phyloP scores from a whole-genome alignment of 53 echinoderm and acorn worm genomes.

The Zoroaster sp. region DNA sequence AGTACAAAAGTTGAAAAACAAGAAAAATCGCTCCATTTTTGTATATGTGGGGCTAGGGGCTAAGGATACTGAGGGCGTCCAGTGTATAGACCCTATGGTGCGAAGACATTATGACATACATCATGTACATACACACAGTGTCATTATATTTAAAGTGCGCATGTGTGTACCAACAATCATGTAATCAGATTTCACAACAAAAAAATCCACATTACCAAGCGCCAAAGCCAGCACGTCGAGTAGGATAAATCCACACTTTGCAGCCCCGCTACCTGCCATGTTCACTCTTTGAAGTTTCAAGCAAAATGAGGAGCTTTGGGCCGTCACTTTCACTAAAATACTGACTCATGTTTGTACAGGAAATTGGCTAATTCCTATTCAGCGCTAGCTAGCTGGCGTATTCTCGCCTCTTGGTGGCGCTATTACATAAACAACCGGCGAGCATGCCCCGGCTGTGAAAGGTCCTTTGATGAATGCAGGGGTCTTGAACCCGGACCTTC shows the following conservation, averaged over 20 bases:
- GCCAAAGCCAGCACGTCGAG: slow-evolving; percentile 41
- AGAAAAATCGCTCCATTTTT: too few species aligned
- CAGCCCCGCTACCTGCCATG: slow-evolving; percentile 58
- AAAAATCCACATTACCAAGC: slow-evolving; percentile 11
- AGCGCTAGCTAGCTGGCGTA: not conserved
- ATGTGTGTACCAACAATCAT: not conserved
- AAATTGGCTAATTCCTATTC: not conserved
- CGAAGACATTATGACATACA: too few species aligned
- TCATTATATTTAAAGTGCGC: not conserved
- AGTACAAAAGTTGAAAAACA: too few species aligned
- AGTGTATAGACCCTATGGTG: too few species aligned
- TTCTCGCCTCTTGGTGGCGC: not conserved
- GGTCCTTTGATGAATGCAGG: too few species aligned
- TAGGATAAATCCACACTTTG: slow-evolving; percentile 61
- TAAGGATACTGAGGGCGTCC: too few species aligned
- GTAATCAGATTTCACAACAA: too few species aligned
- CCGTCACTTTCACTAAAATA: not conserved
- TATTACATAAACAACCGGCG: too few species aligned
- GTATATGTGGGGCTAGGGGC: too few species aligned
- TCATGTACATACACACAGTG: too few species aligned
- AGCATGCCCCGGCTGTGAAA: too few species aligned
- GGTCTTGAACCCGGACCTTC: too few species aligned
- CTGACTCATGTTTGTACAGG: not conserved
- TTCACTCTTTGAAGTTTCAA: not conserved
- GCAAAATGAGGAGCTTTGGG: not conserved